Percentiles rank a stretch among this genome's conserved stretches.
These are phyloP conservation scores for Coenonympha glycerion DNA, from an alignment of 2,888 invertebrate species.

Conservation along the genomic window DNA sequence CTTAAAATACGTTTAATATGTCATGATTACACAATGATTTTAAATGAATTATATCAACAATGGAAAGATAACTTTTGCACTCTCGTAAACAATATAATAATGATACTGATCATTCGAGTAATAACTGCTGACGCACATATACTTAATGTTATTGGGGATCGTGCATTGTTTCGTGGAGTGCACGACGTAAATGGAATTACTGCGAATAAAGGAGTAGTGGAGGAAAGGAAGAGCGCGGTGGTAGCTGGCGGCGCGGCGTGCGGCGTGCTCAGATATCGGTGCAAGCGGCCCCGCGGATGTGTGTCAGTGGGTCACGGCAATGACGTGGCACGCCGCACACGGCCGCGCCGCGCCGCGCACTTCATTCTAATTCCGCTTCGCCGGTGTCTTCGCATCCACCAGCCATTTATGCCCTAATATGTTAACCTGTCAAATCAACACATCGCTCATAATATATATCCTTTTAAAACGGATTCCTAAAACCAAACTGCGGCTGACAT, in stretches of 20 bases:
- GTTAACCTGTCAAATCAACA: conserved; percentile 32
- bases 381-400: conserved; percentile 55
- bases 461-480: conserved; percentile 2
- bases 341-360: conserved; percentile 69
- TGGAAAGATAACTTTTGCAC: conserved; percentile 7
- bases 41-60: conserved; percentile 12
- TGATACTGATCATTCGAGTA: not conserved
- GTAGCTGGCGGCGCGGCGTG: no score
- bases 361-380: conserved; percentile 76
- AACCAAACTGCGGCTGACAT: conserved; percentile 47
- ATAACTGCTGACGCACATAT: not conserved
- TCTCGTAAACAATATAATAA: not conserved
- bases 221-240: conserved; percentile 41
- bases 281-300: conserved; percentile 78
- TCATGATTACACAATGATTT: conserved; percentile 6
- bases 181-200: conserved; percentile 4
- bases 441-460: conserved; percentile 10
- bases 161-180: conserved; percentile 3
- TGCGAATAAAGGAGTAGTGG: conserved; percentile 45
- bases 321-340: conserved; percentile 78
- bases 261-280: conserved; percentile 49
- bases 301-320: conserved; percentile 81
- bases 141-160: not conserved
- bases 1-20: not conserved
- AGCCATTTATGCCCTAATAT: conserved; percentile 41